Evolutionary conservation across 1,140 invertebrate genomes (phyloP), one percentile per base, ranked within the genome.

Genomic region (Maniola jurtina): DNA sequence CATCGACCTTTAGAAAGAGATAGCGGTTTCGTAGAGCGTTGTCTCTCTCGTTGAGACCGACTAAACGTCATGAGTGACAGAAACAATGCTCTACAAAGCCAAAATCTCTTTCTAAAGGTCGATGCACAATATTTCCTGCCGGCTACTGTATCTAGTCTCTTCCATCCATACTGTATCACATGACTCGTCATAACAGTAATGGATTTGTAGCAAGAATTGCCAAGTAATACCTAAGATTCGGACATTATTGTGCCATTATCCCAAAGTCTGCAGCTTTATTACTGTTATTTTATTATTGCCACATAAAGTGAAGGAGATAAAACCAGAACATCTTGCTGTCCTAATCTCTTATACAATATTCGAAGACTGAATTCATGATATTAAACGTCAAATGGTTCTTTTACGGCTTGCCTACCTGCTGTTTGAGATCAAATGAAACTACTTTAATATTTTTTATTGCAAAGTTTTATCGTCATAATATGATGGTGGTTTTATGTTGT

Each of bases 261-360:
- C 52, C 10, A 13, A 13, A 52, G 52, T 34, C 52, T n/a, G 52
- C 14, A 14, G 47, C 52, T 34, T 55, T 55, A 55, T 34, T 55
- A 55, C 52, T 55, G 52, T 55, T 55, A 55, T 55, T 34, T 55
- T 55, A 55, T 55, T 55, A 55, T 55, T 11, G 52, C 25, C 11
- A 33, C 52, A 55, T 57, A 57, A 57, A 57, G 34, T 57, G 9
- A 57, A 40, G 34, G 34, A 57, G 36, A 57, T 57, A 57, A 57
- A 57, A 57, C 55, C 34, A 57, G 55, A 57, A 57, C 36, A 57
- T 57, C 36, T 36, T 57, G 55, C 34, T 57, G 15, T 57, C 55
- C 55, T 40, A 36, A 57, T 57, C 55, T 57, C 15, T 57, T 57
- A 57, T 38, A 25, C 55, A 16, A 25, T 57, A 57, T 55, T 14